A percentile compares a stretch with the other conserved stretches of the same genome.
Evolutionary conservation across 2,797 vertebrate species (phyloP).

Genomic region (Macrochelys suwanniensis): DNA sequence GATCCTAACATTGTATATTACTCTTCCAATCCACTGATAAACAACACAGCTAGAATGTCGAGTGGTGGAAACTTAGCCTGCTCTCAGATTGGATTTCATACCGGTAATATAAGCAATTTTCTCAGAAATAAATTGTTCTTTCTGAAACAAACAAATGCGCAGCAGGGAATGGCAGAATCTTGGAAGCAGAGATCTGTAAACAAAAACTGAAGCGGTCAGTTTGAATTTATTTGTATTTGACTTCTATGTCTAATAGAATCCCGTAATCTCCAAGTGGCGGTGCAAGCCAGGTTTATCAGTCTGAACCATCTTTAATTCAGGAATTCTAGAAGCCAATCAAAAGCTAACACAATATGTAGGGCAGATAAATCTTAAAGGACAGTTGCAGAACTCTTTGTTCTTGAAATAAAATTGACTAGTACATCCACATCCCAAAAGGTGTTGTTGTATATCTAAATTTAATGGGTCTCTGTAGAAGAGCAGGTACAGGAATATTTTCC

Average conservation of each 20-base stretch:
- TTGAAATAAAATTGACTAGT: slow-evolving; percentile 36
- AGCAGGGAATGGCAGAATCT: not conserved
- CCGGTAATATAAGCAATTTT: slow-evolving; percentile 7
- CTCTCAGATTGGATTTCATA: slow-evolving; percentile 37
- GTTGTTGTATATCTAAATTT: not conserved
- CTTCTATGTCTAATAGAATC: slow-evolving; percentile 35
- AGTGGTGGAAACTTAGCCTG: not conserved
- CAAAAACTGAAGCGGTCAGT: slow-evolving; percentile 11
- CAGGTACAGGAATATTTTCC: not conserved
- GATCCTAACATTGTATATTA: not conserved
- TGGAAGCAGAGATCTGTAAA: slow-evolving; percentile 18
- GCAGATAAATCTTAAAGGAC: slow-evolving; percentile 44
- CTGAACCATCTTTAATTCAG: slow-evolving; percentile 59
- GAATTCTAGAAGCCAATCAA: slow-evolving; percentile 51
- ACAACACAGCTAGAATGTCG: not conserved
- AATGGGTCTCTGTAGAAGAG: not conserved
- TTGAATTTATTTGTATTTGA: slow-evolving; percentile 54
- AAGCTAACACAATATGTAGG: slow-evolving; percentile 2
- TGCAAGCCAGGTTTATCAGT: slow-evolving; percentile 30
- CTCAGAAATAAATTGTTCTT: slow-evolving; percentile 33
- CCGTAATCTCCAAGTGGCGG: slow-evolving; percentile 21
- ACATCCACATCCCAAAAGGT: not conserved
- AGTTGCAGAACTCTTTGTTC: not conserved
- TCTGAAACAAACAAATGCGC: not conserved
- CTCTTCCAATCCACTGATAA: slow-evolving; percentile 1